Evolutionary conservation across 2,113 vertebrate genomes (phyloP).

Genomic region (Spea multiplicata): DNA sequence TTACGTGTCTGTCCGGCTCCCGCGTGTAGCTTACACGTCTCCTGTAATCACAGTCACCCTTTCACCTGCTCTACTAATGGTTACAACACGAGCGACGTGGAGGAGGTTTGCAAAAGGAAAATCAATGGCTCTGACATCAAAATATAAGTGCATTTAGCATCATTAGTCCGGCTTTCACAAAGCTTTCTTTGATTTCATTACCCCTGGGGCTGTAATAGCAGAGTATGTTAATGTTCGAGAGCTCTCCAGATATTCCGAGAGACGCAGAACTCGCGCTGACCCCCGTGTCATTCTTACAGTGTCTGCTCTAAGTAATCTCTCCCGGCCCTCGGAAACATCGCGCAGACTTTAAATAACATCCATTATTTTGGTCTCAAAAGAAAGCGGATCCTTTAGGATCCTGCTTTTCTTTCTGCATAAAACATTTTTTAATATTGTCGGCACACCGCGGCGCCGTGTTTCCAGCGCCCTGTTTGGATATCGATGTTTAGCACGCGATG

Average conservation of each 20-base stretch:
- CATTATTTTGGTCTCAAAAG: too few relatives aligned
- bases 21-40: constrained; percentile 62
- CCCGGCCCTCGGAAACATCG: constrained; percentile 16
- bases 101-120: constrained; percentile 50
- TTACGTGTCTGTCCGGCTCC: constrained; percentile 78
- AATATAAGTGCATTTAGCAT: constrained; percentile 48
- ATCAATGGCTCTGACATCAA: constrained; percentile 52
- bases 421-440: not conserved
- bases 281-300: constrained; percentile 45
- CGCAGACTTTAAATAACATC: too few relatives aligned
- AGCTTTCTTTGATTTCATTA: constrained; percentile 51
- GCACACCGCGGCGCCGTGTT: constrained; percentile 53
- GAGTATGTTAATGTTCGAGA: constrained; percentile 46
- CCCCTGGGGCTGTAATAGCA: constrained; percentile 49
- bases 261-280: constrained; percentile 50
- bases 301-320: constrained; percentile 46
- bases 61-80: constrained; percentile 41
- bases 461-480: constrained; percentile 69
- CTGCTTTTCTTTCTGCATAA: constrained; percentile 41
- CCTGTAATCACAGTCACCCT: constrained; percentile 50
- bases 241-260: constrained; percentile 48
- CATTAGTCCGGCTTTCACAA: constrained; percentile 49
- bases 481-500: constrained; percentile 69
- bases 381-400: too few relatives aligned
- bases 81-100: constrained; percentile 39